These are phyloP conservation scores for Matsumyia berberina DNA, from an alignment of 2,888 invertebrate species.

Conservation along the genomic window DNA sequence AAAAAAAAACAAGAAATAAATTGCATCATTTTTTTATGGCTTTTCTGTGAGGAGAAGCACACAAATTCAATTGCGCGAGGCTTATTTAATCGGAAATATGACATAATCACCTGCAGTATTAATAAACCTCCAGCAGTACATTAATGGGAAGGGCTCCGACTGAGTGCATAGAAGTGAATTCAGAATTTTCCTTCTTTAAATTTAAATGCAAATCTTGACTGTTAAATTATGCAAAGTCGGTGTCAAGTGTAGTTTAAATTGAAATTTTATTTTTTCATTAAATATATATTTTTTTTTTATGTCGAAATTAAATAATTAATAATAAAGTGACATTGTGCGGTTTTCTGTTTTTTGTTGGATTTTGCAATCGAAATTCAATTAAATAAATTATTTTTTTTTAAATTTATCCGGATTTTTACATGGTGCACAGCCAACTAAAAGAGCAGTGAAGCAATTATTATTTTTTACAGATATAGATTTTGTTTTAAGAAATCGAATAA, in stretches of 20 bases:
- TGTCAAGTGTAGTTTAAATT: conserved; percentile 23
- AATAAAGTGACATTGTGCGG: conserved; percentile 12
- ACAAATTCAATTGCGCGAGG: conserved; percentile 18
- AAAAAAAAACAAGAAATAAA: conserved; percentile 41
- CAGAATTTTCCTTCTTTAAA: background rate
- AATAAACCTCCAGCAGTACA: conserved; percentile 1
- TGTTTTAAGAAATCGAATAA: too few relatives aligned
- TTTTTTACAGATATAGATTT: too few relatives aligned
- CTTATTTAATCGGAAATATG: conserved; percentile 13
- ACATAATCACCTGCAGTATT: conserved; percentile 32
- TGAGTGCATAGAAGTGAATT: background rate
- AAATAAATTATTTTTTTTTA: background rate
- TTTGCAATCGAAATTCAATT: background rate
- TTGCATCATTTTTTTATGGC: conserved; percentile 35
- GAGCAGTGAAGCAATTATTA: too few relatives aligned
- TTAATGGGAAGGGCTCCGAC: conserved; percentile 1
- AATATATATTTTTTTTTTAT: background rate
- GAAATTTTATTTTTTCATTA: conserved; percentile 24
- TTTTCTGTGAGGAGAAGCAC: conserved; percentile 10
- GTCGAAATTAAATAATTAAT: conserved; percentile 2
- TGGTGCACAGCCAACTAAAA: background rate
- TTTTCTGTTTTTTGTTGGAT: background rate
- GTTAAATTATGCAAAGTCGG: conserved; percentile 42
- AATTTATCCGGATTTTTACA: background rate
- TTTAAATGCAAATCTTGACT: conserved; percentile 31